Evolutionary conservation across 2,888 invertebrate species (phyloP), one percentile per base, ranked within the genome.

Genomic region (Dynastes hyllus): DNA sequence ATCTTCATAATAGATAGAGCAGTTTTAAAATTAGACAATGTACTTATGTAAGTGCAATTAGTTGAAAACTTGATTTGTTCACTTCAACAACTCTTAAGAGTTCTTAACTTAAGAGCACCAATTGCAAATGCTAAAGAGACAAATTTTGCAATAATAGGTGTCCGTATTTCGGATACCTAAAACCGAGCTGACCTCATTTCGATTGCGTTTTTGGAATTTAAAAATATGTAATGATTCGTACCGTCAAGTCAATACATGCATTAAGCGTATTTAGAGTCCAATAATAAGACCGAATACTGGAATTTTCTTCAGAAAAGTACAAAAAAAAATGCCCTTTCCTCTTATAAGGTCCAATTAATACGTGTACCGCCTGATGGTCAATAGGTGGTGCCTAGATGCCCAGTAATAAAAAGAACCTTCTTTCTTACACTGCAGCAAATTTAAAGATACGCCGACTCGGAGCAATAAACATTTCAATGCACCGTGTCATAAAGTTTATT

Each of bases 391-490:
- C 73, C 73, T 61, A 27, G 61, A 22, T 40, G 58, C 27, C 73
- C 45, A 29, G 61, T 27, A 61, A 75, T 75, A 75, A 75, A 75
- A 75, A 50, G 61, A 61, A 75, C 16, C 61, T 61, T 45, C 73
- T 45, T 75, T 75, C 73, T 75, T 58, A 58, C 58, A 61, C 51
- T 75, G 61, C 61, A 45, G 73, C 73, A 75, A 75, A 75, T 73
- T 73, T 73, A 61, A 61, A 75, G 73, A 73, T 78, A 61, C 27
- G 61, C 78, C 69, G 69, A 80, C 80, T 78, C 79, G 80, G 58
- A 76, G 82, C 80, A 81, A 82, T 83, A 84, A 83, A 83, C 80
- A 83, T 84, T 84, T 84, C 83, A 84, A 84, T 84, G 82, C 81
- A 58, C 81, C 79, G 77, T 81, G 80, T 81, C 84, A 81, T 84